Conservation (phyloP, 2,113 vertebrate species). For the Neoarius graeffei region DNA sequence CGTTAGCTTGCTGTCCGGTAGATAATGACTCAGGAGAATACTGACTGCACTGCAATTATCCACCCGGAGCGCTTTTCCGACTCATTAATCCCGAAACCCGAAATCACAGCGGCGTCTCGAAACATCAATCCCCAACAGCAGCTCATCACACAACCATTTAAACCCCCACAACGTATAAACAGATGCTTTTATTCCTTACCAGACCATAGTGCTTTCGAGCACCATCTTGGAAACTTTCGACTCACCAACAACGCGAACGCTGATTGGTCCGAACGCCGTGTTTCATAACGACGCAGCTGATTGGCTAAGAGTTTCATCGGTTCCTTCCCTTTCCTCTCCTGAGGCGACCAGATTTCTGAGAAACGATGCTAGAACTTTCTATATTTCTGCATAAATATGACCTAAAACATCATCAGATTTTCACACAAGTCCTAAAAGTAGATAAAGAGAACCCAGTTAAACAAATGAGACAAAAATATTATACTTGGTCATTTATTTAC, state of each 20-base stretch:
- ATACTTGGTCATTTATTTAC: no score
- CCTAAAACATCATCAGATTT: no score
- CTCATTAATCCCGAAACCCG: neutral
- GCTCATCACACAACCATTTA: neutral
- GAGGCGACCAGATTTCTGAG: no score
- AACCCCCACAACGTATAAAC: neutral
- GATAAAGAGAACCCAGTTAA: no score
- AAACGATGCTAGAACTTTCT: no score
- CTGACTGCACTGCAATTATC: neutral
- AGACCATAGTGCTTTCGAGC: slow-evolving; percentile 97
- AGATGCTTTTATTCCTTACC: slow-evolving; percentile 75
- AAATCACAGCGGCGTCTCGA: no score
- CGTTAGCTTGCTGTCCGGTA: neutral
- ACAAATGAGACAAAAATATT: no score
- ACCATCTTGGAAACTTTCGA: slow-evolving; percentile 84
- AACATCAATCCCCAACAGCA: neutral
- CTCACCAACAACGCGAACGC: slow-evolving; percentile 47
- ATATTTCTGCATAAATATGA: no score
- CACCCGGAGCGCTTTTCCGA: neutral
- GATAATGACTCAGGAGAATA: slow-evolving; percentile 60
- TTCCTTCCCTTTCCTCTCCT: neutral
- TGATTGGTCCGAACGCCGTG: slow-evolving; percentile 60
- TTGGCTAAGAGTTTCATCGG: slow-evolving; percentile 49
- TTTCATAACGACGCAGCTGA: slow-evolving; percentile 51
- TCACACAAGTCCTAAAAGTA: no score